These are phyloP conservation scores for Platynereis dumerilii DNA, from an alignment of 2,888 invertebrate genomes.

Conservation along the genomic window DNA sequence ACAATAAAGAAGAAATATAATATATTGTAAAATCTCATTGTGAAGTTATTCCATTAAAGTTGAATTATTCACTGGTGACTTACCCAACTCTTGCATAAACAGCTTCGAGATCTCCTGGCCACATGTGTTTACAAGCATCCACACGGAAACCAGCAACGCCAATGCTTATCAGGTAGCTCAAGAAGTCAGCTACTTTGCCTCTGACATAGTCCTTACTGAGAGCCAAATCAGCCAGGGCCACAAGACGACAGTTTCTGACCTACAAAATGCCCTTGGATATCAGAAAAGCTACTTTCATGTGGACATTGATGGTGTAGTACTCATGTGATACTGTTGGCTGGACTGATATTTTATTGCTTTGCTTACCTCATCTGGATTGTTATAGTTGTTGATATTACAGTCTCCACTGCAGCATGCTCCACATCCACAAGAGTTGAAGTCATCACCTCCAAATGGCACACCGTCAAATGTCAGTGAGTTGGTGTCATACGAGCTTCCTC, in stretches of 20 bases:
- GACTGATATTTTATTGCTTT: too few relatives aligned
- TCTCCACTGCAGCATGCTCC: slow-evolving; percentile 19
- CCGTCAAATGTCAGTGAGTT: slow-evolving; percentile 53
- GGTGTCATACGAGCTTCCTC: slow-evolving; percentile 66
- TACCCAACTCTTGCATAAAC: slow-evolving; percentile 37
- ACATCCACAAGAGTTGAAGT: slow-evolving; percentile 68
- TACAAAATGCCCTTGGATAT: too few relatives aligned
- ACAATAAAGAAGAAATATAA: too few relatives aligned
- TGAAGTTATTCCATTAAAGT: too few relatives aligned
- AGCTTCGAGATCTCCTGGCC: slow-evolving; percentile 50
- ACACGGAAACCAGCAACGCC: slow-evolving; percentile 56
- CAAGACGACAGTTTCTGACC: slow-evolving; percentile 24
- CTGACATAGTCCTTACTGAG: slow-evolving; percentile 42
- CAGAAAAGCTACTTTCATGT: too few relatives aligned
- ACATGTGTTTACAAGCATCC: slow-evolving; percentile 59
- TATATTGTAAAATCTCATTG: too few relatives aligned
- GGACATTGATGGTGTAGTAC: background rate
- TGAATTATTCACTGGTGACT: too few relatives aligned
- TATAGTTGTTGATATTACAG: slow-evolving; percentile 42
- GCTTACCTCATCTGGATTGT: slow-evolving; percentile 38
- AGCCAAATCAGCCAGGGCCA: slow-evolving; percentile 17
- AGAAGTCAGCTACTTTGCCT: slow-evolving; percentile 46
- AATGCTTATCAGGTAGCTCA: slow-evolving; percentile 45
- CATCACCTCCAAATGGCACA: slow-evolving; percentile 64
- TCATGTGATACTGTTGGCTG: background rate